A percentile compares a stretch with the other conserved stretches of the same genome.
Evolutionary conservation across 2,797 vertebrate genomes (phyloP).

Genomic region (Syngnathus acus): DNA sequence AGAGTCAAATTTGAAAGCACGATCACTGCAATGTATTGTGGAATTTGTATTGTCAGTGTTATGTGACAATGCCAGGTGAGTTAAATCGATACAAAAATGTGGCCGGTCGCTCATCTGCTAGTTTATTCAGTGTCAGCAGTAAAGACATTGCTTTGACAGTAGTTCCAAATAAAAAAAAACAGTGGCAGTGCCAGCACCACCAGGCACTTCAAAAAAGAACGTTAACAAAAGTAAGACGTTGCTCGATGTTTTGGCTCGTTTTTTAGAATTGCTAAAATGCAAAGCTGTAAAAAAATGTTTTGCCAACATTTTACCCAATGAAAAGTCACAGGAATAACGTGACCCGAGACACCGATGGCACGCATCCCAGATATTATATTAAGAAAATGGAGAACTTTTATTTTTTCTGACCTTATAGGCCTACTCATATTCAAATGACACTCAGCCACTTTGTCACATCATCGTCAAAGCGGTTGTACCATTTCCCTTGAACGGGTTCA

Average conservation of each 20-base stretch:
- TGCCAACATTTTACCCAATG: neutral
- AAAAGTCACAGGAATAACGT: neutral
- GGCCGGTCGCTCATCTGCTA: neutral
- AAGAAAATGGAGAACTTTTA: neutral
- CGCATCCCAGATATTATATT: neutral
- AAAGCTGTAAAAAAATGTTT: slow-evolving; percentile 3
- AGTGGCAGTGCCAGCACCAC: too few species aligned
- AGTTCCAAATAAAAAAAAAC: slow-evolving; percentile 5
- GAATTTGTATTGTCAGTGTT: too few species aligned
- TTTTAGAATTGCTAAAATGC: neutral
- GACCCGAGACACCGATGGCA: neutral
- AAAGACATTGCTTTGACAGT: slow-evolving; percentile 25
- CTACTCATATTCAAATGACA: neutral
- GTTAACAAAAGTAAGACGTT: too few species aligned
- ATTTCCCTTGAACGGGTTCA: neutral
- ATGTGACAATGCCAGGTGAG: neutral
- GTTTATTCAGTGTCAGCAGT: slow-evolving; percentile 5
- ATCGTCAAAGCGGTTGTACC: neutral
- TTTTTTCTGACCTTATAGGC: neutral
- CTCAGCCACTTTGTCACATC: neutral
- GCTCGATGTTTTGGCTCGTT: neutral
- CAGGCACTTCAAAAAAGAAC: neutral
- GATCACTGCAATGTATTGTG: neutral
- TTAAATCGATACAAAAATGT: neutral
- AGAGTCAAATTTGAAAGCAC: too few species aligned